Evolutionary conservation across 1,140 invertebrate species (phyloP).

Genomic region (Venturia canescens): DNA sequence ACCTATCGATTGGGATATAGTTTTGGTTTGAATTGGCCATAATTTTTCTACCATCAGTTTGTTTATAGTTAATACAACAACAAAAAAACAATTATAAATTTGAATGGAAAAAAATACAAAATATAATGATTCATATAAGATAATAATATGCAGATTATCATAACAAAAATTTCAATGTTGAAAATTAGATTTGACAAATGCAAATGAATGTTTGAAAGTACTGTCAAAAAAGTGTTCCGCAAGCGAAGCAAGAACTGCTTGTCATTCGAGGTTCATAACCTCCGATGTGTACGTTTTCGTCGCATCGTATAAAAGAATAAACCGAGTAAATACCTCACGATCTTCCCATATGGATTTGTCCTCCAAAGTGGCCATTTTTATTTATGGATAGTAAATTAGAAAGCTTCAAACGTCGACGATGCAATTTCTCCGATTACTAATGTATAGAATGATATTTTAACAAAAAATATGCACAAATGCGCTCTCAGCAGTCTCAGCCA

Average conservation of each 20-base stretch:
- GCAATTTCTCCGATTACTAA: neutral
- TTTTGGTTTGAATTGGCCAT: too few species aligned
- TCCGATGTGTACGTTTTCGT: constrained; percentile 51
- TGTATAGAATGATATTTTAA: too few species aligned
- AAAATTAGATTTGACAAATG: constrained; percentile 30
- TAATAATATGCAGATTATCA: neutral
- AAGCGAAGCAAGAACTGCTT: constrained; percentile 63
- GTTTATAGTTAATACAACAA: too few species aligned
- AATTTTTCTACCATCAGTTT: too few species aligned
- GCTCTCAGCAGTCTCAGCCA: too few species aligned
- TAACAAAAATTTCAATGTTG: constrained; percentile 20
- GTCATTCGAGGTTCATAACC: constrained; percentile 71
- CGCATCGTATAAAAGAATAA: constrained; percentile 30
- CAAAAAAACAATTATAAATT: too few species aligned
- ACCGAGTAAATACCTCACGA: constrained; percentile 80
- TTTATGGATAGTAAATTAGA: neutral
- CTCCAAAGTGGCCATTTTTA: constrained; percentile 84
- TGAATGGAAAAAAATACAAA: neutral
- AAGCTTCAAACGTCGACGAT: neutral
- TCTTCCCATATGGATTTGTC: constrained; percentile 95
- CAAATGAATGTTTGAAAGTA: constrained; percentile 7
- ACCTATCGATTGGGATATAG: too few species aligned
- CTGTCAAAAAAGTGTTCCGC: neutral
- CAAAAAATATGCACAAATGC: too few species aligned
- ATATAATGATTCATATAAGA: constrained; percentile 27